Conservation (phyloP, 2,797 vertebrate genomes). For the Fringilla coelebs region DNA sequence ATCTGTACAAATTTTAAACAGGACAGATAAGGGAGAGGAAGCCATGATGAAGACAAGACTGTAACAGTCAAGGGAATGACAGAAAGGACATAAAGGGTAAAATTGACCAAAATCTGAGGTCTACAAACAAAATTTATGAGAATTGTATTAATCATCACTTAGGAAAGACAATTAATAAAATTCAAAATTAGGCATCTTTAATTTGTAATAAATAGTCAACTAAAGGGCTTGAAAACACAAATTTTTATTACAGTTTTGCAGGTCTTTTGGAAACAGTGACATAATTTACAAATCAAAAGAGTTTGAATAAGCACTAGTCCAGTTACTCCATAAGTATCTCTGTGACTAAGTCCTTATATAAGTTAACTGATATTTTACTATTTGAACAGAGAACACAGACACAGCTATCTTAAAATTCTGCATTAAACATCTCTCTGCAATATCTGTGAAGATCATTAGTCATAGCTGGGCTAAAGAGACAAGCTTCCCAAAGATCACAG, state of each 20-base stretch:
- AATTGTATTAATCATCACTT: not conserved
- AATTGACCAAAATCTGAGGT: not conserved
- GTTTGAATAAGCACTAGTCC: not conserved
- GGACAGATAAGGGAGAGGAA: not conserved
- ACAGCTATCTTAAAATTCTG: not conserved
- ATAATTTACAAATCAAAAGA: not conserved
- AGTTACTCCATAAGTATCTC: not conserved
- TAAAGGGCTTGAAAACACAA: not conserved
- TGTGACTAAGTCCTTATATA: not conserved
- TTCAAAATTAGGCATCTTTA: not conserved
- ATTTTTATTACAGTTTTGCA: not conserved
- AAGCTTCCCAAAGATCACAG: not conserved
- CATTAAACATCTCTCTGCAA: not conserved
- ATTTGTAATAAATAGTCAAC: not conserved
- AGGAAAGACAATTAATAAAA: not conserved
- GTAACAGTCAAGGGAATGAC: not conserved
- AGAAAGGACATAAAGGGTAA: not conserved
- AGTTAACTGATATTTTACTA: not conserved
- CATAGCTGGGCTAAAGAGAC: not conserved
- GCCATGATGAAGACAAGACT: not conserved
- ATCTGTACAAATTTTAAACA: not conserved
- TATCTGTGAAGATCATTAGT: not conserved
- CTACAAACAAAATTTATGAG: not conserved
- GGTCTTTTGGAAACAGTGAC: not conserved
- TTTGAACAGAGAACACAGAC: not conserved